Percentiles rank a stretch among this genome's conserved stretches.
phyloP scores from a whole-genome alignment of 2,797 vertebrate species.

The Sebastes minor region DNA sequence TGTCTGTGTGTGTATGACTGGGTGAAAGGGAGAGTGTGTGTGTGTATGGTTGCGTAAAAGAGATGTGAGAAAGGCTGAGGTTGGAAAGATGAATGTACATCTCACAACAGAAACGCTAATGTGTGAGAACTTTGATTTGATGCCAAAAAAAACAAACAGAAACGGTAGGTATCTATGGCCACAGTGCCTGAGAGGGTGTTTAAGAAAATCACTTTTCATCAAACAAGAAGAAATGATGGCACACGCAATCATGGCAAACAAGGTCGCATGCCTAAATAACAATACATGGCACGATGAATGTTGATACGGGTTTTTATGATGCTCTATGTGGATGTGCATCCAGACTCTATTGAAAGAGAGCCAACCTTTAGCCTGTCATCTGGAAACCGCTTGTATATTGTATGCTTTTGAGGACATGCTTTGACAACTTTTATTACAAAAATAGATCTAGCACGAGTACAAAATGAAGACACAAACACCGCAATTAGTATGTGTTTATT shows the following conservation, averaged over 20 bases:
- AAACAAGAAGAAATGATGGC: slow-evolving; percentile 9
- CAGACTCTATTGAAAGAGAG: neutral
- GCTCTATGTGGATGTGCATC: neutral
- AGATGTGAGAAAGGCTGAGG: slow-evolving; percentile 15
- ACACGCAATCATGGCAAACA: neutral
- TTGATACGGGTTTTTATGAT: neutral
- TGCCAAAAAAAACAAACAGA: neutral
- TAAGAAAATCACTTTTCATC: slow-evolving; percentile 43
- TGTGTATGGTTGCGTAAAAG: slow-evolving; percentile 1
- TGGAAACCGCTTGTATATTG: neutral
- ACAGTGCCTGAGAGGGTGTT: slow-evolving; percentile 18
- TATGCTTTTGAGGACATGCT: neutral
- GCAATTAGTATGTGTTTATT: neutral
- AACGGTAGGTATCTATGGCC: slow-evolving; percentile 20
- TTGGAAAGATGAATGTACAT: slow-evolving; percentile 39
- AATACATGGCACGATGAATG: neutral
- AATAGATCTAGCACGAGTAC: neutral
- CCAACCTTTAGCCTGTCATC: neutral
- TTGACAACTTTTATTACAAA: neutral
- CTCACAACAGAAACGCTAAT: slow-evolving; percentile 22
- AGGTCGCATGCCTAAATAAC: neutral
- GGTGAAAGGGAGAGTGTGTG: neutral
- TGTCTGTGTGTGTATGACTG: neutral
- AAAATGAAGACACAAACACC: neutral
- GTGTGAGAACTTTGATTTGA: slow-evolving; percentile 44